A percentile compares a stretch with the other conserved stretches of the same genome.
Conservation (phyloP, 2,797 vertebrate genomes). For the Ficedula albicollis region DNA sequence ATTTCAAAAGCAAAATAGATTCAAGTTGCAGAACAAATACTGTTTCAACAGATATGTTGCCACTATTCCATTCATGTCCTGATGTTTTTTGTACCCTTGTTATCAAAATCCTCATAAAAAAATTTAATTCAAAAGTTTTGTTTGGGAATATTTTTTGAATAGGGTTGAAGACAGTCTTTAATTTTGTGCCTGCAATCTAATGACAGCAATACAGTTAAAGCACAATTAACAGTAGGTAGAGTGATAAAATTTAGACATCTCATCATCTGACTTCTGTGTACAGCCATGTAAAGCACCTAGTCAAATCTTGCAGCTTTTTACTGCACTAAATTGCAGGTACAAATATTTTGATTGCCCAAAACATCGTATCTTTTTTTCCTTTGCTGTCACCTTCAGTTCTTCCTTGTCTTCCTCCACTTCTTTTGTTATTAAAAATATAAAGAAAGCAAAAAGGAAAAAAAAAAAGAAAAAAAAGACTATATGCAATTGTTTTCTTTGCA, state of each 20-base stretch:
- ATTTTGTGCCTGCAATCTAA: neutral
- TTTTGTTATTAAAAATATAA: neutral
- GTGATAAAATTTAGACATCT: neutral
- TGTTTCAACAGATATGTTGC: neutral
- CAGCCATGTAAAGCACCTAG: neutral
- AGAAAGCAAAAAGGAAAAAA: neutral
- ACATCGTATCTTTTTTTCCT: neutral
- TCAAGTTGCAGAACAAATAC: neutral
- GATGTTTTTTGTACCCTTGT: neutral
- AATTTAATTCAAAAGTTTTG: neutral
- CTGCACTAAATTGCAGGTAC: slow-evolving; percentile 2
- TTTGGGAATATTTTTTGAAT: neutral
- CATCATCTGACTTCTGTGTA: neutral
- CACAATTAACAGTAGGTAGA: neutral
- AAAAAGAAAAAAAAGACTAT: neutral
- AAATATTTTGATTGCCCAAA: neutral
- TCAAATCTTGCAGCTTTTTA: neutral
- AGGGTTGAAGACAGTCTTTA: neutral
- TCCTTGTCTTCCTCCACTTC: neutral
- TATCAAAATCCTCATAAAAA: neutral
- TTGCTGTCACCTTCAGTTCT: neutral
- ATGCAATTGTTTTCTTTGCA: neutral
- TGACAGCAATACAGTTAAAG: slow-evolving; percentile 1
- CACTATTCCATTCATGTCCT: neutral
- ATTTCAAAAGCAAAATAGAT: slow-evolving; percentile 20